These are phyloP conservation scores for Cepphus grylle DNA, from an alignment of 2,113 vertebrate genomes.

Conservation along the genomic window DNA sequence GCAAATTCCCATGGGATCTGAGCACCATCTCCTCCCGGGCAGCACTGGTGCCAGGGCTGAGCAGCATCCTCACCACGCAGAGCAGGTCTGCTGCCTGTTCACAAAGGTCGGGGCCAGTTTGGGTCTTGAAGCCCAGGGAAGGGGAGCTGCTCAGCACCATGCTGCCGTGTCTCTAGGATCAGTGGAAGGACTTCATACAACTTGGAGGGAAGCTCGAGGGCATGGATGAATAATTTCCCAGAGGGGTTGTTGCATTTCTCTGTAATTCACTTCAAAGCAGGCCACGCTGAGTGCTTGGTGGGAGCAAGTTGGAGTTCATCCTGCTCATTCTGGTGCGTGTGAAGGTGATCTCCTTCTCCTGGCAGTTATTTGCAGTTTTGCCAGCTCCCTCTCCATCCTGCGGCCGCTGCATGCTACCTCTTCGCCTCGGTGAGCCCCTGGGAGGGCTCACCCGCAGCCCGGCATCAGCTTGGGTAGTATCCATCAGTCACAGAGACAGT, in stretches of 20 bases:
- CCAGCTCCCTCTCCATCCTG: neutral
- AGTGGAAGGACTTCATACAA: neutral
- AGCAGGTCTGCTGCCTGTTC: neutral
- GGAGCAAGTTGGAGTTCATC: neutral
- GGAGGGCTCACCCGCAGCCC: neutral
- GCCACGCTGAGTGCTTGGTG: accelerated
- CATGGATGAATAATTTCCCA: neutral
- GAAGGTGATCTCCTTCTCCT: neutral
- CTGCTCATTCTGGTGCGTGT: neutral
- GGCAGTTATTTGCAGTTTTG: neutral
- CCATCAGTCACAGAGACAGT: accelerated
- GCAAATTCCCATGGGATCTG: accelerated
- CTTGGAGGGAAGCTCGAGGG: neutral
- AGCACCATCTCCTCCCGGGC: neutral
- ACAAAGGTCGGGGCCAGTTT: neutral
- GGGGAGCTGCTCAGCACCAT: neutral
- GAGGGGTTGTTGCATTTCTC: neutral
- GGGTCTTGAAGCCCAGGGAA: neutral
- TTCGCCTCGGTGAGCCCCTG: accelerated
- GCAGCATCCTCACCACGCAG: accelerated
- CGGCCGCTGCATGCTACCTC: accelerated
- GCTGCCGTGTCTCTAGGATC: neutral
- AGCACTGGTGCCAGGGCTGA: neutral
- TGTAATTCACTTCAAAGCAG: neutral
- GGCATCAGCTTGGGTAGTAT: accelerated